Evolutionary conservation across 2,797 vertebrate species (phyloP).

Genomic region (Sebastes miniatus): DNA sequence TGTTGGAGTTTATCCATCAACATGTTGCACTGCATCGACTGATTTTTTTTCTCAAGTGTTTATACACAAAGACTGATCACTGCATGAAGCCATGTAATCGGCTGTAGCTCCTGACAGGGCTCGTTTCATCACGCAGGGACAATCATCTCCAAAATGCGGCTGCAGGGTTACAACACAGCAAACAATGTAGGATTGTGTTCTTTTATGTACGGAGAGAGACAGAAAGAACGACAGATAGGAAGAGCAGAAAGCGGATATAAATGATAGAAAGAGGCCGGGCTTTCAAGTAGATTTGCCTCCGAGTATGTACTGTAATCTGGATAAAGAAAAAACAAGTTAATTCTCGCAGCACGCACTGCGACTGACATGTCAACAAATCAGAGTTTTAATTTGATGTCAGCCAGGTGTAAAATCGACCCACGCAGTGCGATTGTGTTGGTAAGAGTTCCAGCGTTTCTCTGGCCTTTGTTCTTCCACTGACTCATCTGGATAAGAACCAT

Average conservation of each 20-base stretch:
- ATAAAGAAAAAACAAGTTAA: constrained; percentile 11
- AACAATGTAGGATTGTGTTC: constrained; percentile 44
- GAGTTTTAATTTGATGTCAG: constrained; percentile 13
- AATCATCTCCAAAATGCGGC: constrained; percentile 57
- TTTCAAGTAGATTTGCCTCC: neutral
- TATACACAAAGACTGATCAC: constrained; percentile 62
- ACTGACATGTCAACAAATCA: constrained; percentile 19
- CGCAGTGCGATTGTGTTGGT: neutral
- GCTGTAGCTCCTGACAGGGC: constrained; percentile 57
- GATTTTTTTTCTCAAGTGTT: constrained; percentile 31
- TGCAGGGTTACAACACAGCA: constrained; percentile 51
- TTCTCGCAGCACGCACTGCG: neutral
- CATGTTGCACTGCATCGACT: constrained; percentile 48
- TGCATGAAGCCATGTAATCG: constrained; percentile 52
- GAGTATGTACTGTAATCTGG: constrained; percentile 12
- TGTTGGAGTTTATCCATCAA: constrained; percentile 61
- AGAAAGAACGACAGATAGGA: constrained; percentile 7
- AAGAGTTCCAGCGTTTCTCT: neutral
- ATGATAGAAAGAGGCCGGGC: constrained; percentile 21
- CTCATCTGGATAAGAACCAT: neutral
- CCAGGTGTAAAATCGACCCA: constrained; percentile 31
- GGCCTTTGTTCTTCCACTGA: constrained; percentile 10
- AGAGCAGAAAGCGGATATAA: neutral
- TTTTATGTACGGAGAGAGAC: constrained; percentile 15
- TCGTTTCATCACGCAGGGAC: constrained; percentile 64